phyloP scores from a whole-genome alignment of 1,140 invertebrate genomes.

The Hylaeus anthracinus region DNA sequence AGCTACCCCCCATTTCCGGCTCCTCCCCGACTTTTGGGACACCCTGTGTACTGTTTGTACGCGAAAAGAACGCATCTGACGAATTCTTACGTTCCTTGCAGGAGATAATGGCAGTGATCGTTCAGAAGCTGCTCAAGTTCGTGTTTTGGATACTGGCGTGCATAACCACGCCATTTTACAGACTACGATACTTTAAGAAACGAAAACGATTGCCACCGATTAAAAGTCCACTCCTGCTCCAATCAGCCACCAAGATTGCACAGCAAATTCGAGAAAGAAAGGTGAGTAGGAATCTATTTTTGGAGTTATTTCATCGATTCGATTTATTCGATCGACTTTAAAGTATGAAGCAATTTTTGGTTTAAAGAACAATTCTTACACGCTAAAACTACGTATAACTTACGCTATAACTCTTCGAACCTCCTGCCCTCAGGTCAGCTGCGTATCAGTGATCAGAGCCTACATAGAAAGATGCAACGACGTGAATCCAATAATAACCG shows the following conservation, averaged over 20 bases:
- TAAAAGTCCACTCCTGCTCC: constrained; percentile 82
- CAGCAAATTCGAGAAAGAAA: constrained; percentile 83
- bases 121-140: constrained; percentile 19
- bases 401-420: no score
- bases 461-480: constrained; percentile 85
- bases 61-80: no score
- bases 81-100: background rate
- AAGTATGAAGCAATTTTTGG: no score
- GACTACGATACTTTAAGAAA: constrained; percentile 56
- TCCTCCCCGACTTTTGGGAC: no score
- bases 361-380: no score
- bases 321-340: no score
- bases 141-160: constrained; percentile 18
- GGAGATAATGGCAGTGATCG: background rate
- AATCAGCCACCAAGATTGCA: constrained; percentile 83
- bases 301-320: no score
- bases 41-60: no score
- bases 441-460: constrained; percentile 83
- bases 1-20: no score
- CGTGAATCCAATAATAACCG: constrained; percentile 87
- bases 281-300: constrained; percentile 74
- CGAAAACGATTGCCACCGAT: constrained; percentile 82
- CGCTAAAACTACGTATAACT: no score
- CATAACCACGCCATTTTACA: constrained; percentile 75
- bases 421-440: constrained; percentile 76